phyloP scores from a whole-genome alignment of 2,797 vertebrate species.

The Acanthornis magna region DNA sequence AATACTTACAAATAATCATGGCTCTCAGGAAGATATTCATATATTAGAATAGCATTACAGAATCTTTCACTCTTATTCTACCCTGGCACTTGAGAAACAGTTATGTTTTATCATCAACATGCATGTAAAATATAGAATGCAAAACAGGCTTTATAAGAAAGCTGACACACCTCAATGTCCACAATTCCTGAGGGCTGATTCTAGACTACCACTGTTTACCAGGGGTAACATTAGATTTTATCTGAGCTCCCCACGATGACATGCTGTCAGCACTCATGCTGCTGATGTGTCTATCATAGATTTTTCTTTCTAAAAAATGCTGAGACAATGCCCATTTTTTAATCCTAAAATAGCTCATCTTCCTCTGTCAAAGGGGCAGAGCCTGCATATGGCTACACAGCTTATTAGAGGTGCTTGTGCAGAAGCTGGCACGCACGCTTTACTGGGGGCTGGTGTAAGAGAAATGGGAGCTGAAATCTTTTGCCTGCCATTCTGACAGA shows the following conservation, averaged over 20 bases:
- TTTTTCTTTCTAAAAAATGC: not conserved
- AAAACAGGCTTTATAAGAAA: not conserved
- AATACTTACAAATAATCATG: not conserved
- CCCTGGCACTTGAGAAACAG: not conserved
- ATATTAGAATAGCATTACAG: not conserved
- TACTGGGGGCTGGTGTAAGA: not conserved
- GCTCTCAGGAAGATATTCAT: not conserved
- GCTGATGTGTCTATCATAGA: not conserved
- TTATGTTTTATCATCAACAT: not conserved
- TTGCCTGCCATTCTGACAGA: not conserved
- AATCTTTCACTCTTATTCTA: not conserved
- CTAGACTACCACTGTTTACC: not conserved
- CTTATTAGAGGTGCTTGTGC: not conserved
- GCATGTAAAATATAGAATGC: not conserved
- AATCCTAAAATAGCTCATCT: not conserved
- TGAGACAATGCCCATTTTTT: not conserved
- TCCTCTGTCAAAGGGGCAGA: not conserved
- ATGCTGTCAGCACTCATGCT: not conserved
- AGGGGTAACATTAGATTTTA: not conserved
- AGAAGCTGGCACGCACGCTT: not conserved
- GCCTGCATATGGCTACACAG: not conserved
- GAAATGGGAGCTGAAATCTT: not conserved
- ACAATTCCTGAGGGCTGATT: not conserved
- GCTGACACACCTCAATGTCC: not conserved
- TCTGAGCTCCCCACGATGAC: not conserved